Conservation (phyloP, 2,113 vertebrate species). For the Octodon degus region DNA sequence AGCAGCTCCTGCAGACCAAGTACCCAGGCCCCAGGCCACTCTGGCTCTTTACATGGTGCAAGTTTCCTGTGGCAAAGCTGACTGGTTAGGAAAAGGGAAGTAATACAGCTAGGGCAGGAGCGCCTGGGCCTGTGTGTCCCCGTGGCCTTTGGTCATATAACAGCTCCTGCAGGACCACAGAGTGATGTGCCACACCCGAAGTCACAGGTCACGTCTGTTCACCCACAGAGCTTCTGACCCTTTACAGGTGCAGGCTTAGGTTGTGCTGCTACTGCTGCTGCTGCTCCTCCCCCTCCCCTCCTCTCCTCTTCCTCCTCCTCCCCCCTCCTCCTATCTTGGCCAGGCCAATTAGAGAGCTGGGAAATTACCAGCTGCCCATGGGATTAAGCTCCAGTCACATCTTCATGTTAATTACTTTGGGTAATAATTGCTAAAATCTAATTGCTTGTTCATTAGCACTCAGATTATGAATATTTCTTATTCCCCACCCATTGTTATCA, state of each 20-base stretch:
- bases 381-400: constrained; percentile 14
- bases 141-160: neutral
- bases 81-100: neutral
- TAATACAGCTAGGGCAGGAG: neutral
- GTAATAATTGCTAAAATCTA: constrained; percentile 19
- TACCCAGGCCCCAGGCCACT: neutral
- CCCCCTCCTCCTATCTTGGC: neutral
- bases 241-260: neutral
- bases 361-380: constrained; percentile 41
- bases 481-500: neutral
- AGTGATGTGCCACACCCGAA: neutral
- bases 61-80: neutral
- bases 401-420: constrained; percentile 49
- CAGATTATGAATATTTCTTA: neutral
- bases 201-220: neutral
- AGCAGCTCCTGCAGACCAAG: neutral
- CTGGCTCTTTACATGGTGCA: neutral
- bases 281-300: neutral
- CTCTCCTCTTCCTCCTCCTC: neutral
- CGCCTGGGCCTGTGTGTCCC: neutral
- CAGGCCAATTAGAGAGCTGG: neutral
- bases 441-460: constrained; percentile 23
- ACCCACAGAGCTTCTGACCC: neutral
- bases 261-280: no score
- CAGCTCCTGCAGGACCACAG: neutral